Evolutionary conservation across 2,113 vertebrate species (phyloP).

Genomic region (Castor canadensis): DNA sequence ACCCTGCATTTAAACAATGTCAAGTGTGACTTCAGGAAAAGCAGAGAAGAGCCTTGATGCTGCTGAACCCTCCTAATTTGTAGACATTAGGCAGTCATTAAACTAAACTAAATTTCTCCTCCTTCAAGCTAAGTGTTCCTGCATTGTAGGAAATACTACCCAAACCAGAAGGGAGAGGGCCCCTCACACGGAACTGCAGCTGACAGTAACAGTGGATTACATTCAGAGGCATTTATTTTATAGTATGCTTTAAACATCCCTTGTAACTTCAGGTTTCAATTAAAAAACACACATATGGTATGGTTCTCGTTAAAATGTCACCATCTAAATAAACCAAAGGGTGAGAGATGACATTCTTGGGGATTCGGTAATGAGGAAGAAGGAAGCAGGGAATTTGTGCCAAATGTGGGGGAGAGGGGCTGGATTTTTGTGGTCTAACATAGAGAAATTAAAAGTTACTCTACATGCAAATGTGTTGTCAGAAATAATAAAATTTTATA

Average conservation of each 20-base stretch:
- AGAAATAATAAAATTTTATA: not conserved
- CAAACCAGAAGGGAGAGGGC: not conserved
- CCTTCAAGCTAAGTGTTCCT: not conserved
- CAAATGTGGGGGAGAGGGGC: not conserved
- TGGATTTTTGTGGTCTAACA: not conserved
- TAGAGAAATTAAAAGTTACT: not conserved
- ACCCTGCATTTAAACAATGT: not conserved
- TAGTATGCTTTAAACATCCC: not conserved
- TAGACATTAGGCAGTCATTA: not conserved
- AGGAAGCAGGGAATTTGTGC: not conserved
- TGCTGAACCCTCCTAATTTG: too few species aligned
- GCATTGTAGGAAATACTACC: not conserved
- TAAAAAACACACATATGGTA: conserved; percentile 37
- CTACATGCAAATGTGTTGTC: not conserved
- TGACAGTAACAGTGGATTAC: not conserved
- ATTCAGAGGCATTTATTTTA: not conserved
- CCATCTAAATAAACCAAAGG: conserved; percentile 26
- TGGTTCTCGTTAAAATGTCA: conserved; percentile 11
- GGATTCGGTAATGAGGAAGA: not conserved
- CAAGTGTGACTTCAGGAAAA: not conserved
- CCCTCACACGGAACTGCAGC: not conserved
- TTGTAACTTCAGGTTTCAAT: conserved; percentile 6
- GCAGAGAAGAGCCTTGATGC: too few species aligned
- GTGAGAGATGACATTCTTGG: not conserved
- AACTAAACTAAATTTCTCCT: not conserved